Evolutionary conservation across 2,797 vertebrate genomes (phyloP).

Genomic region (Peromyscus eremicus): DNA sequence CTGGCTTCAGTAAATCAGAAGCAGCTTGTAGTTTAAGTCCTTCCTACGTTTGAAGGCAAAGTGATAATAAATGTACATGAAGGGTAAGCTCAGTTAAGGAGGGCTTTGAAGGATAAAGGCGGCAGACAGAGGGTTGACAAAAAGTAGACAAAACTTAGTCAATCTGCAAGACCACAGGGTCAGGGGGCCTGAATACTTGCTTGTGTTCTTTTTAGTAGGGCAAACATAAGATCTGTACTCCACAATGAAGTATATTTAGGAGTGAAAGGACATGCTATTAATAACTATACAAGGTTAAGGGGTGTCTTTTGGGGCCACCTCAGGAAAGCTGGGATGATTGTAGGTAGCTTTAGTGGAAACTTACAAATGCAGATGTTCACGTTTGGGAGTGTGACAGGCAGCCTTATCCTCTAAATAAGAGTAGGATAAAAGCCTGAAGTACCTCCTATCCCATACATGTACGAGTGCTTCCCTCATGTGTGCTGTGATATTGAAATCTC

Average conservation of each 20-base stretch:
- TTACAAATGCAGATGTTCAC: slow-evolving; percentile 51
- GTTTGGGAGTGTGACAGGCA: slow-evolving; percentile 47
- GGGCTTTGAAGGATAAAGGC: neutral
- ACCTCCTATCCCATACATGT: neutral
- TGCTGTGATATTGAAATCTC: neutral
- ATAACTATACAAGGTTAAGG: slow-evolving; percentile 11
- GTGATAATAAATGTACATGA: neutral
- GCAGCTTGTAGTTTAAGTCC: neutral
- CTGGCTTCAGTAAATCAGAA: slow-evolving; percentile 30
- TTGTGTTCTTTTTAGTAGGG: neutral
- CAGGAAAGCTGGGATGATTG: slow-evolving; percentile 48
- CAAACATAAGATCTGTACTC: slow-evolving; percentile 1
- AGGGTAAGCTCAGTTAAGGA: neutral
- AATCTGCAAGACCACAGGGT: neutral
- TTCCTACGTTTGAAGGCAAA: neutral
- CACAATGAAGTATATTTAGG: slow-evolving; percentile 7
- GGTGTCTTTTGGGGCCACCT: neutral
- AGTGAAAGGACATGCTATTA: slow-evolving; percentile 38
- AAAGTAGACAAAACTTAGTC: neutral
- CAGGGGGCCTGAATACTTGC: neutral
- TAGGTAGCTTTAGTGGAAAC: slow-evolving; percentile 30
- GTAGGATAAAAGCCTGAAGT: slow-evolving; percentile 6
- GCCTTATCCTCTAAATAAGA: neutral
- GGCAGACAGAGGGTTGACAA: neutral
- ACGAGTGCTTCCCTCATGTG: neutral